Evolutionary conservation across 2,797 vertebrate species (phyloP).

Genomic region (Aulostomus chinensis): DNA sequence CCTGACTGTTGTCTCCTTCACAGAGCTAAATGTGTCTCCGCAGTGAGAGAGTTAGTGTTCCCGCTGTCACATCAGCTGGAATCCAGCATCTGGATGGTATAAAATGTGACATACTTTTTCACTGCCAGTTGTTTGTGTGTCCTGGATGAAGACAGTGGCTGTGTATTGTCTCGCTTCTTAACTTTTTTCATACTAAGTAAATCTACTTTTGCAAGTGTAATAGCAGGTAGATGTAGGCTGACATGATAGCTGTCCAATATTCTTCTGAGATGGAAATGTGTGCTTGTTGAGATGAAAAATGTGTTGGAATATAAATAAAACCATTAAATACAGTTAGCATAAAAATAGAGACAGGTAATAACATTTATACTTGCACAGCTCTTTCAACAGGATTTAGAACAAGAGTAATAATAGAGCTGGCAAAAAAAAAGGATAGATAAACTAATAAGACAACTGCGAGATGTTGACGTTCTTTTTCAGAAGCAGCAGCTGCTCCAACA

Average conservation of each 20-base stretch:
- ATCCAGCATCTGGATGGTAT: conserved; percentile 36
- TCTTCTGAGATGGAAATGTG: too few relatives aligned
- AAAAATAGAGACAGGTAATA: too few relatives aligned
- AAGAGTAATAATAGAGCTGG: conserved; percentile 30
- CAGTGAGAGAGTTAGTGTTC: conserved; percentile 39
- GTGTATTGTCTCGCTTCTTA: too few relatives aligned
- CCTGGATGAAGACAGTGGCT: neutral
- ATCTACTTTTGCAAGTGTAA: too few relatives aligned
- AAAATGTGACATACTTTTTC: conserved; percentile 42
- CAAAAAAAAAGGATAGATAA: conserved; percentile 1
- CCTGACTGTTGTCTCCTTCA: conserved; percentile 37
- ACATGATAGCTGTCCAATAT: too few relatives aligned
- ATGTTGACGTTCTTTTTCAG: conserved; percentile 33
- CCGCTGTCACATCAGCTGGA: conserved; percentile 50
- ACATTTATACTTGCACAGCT: conserved; percentile 17
- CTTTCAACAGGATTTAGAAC: conserved; percentile 35
- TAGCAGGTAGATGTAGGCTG: too few relatives aligned
- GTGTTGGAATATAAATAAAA: too few relatives aligned
- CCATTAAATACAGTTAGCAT: too few relatives aligned
- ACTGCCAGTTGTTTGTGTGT: conserved; percentile 24
- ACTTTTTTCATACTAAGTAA: too few relatives aligned
- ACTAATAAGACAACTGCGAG: conserved; percentile 12
- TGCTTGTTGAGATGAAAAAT: too few relatives aligned
- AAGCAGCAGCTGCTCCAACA: conserved; percentile 31
- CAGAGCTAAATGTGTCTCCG: conserved; percentile 43